phyloP scores from a whole-genome alignment of 2,888 invertebrate species.

The Diaperis boleti region DNA sequence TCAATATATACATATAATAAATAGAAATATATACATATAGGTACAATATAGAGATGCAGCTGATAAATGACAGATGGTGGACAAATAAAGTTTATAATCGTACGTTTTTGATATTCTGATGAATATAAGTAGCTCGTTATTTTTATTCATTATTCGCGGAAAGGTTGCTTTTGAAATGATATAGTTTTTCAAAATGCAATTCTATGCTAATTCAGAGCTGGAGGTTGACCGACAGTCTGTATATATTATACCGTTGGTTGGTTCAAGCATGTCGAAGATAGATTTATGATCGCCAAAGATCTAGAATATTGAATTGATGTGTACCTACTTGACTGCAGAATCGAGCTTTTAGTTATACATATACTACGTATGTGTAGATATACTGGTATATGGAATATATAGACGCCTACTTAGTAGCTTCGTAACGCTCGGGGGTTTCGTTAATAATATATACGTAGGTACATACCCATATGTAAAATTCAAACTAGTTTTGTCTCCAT shows the following conservation, averaged over 20 bases:
- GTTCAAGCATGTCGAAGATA: constrained; percentile 39
- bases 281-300: constrained; percentile 39
- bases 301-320: constrained; percentile 37
- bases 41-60: constrained; percentile 31
- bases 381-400: constrained; percentile 20
- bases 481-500: constrained; percentile 23
- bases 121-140: constrained; percentile 42
- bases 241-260: constrained; percentile 30
- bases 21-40: constrained; percentile 26
- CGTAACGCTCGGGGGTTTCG: constrained; percentile 19
- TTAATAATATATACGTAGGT: constrained; percentile 23
- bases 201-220: constrained; percentile 38
- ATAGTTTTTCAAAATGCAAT: constrained; percentile 43
- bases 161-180: constrained; percentile 39
- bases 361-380: constrained; percentile 19
- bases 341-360: constrained; percentile 34
- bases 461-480: constrained; percentile 18
- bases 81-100: constrained; percentile 35
- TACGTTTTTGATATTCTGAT: constrained; percentile 29
- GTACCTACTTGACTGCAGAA: constrained; percentile 37
- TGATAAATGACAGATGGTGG: constrained; percentile 39
- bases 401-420: constrained; percentile 23
- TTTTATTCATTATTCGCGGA: constrained; percentile 40
- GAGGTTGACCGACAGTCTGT: constrained; percentile 37
- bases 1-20: constrained; percentile 28